Evolutionary conservation across 1,140 invertebrate genomes (phyloP).

Genomic region (Drosophila parabipectinata): DNA sequence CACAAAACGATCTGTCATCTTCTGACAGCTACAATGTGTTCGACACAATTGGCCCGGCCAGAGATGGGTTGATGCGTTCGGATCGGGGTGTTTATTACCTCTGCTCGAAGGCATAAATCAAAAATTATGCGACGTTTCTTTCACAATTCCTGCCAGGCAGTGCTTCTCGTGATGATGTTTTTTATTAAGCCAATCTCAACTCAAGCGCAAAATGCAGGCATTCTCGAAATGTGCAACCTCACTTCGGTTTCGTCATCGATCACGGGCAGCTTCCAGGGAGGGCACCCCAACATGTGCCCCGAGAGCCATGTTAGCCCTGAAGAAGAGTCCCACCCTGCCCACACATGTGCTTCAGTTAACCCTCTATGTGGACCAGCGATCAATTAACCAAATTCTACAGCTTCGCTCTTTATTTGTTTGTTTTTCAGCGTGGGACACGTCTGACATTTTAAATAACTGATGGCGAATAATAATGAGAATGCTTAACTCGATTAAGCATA

Average conservation of each 20-base stretch:
- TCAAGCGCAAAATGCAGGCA: constrained; percentile 57
- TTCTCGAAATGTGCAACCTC: constrained; percentile 57
- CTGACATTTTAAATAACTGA: constrained; percentile 50
- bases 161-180: constrained; percentile 11
- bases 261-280: constrained; percentile 29
- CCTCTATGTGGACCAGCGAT: constrained; percentile 55
- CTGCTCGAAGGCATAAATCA: constrained; percentile 66
- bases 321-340: constrained; percentile 11
- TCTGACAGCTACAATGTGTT: constrained; percentile 70
- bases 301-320: not conserved
- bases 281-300: not conserved
- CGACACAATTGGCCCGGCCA: constrained; percentile 21
- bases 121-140: constrained; percentile 57
- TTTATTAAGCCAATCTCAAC: constrained; percentile 37
- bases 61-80: constrained; percentile 7
- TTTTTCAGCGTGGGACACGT: constrained; percentile 11
- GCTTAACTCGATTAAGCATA: constrained; percentile 26
- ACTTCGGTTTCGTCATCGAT: constrained; percentile 56
- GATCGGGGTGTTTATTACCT: constrained; percentile 68
- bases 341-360: constrained; percentile 72
- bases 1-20: constrained; percentile 71
- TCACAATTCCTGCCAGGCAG: constrained; percentile 36
- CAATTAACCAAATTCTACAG: constrained; percentile 57
- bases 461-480: constrained; percentile 46
- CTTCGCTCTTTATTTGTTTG: constrained; percentile 35